A percentile compares a stretch with the other conserved stretches of the same genome.
Conservation (phyloP, 2,113 vertebrate species). For the Sander lucioperca region DNA sequence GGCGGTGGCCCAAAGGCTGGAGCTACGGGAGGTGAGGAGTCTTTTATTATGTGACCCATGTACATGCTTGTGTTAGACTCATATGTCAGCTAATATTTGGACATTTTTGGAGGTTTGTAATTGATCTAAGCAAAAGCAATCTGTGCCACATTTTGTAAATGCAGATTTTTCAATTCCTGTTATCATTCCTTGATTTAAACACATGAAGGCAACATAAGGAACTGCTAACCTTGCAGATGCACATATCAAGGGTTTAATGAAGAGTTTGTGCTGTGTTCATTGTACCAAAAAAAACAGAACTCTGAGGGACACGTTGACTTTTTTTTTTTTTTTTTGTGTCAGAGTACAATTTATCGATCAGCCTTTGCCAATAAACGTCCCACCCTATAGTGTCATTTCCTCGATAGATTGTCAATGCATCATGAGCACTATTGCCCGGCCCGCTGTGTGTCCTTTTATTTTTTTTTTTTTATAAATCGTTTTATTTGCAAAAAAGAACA, state of each 20-base stretch:
- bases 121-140: not conserved
- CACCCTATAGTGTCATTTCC: constrained; percentile 7
- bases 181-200: not conserved
- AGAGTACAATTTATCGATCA: constrained; percentile 56
- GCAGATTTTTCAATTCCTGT: not conserved
- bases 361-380: constrained; percentile 28
- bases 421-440: constrained; percentile 12
- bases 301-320: not conserved
- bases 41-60: not conserved
- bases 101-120: not conserved
- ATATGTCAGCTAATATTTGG: not conserved
- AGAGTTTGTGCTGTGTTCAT: not conserved
- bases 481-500: too few relatives aligned
- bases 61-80: not conserved
- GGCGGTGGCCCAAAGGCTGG: constrained; percentile 94
- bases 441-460: constrained; percentile 73
- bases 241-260: not conserved
- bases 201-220: not conserved
- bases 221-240: not conserved
- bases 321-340: not conserved
- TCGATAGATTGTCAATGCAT: constrained; percentile 59
- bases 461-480: too few relatives aligned
- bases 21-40: constrained; percentile 92
- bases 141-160: not conserved
- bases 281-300: not conserved